Base-by-base conservation (phyloP, 2,797 vertebrate species). In the Rhodeus uyekii region DNA sequence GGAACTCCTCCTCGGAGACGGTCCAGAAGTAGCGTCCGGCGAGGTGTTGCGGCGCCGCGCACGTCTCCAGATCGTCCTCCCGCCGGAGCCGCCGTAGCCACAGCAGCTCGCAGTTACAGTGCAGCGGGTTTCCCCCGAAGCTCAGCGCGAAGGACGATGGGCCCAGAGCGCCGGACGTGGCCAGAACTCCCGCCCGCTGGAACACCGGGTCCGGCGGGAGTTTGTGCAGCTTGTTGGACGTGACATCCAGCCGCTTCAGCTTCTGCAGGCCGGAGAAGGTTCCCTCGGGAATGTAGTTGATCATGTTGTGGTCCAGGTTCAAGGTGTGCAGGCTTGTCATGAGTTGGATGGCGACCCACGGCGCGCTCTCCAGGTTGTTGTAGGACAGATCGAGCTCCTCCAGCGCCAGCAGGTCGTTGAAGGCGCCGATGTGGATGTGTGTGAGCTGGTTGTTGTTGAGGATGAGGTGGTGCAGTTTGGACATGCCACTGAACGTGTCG, bases 401-500 rank as follows among this genome's bases (percentile, higher is more conserved):
- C 4, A 99, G 94, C 22, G 98, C 97, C 48, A 98, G 95, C 82
- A 99, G 96, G 84, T 99, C 97, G 27, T 99, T 97, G 1, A 99
- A 99, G 36, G 98, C 97, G 77, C 97, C 98, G 8, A 93, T 95
- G 86, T 97, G 96, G 94, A 99, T 97, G 88, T 96, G 89, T 55
- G 94, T 97, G 86, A 99, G 96, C 92, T 99, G 98, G 92, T 99
- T 99, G 93, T 99, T 99, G 93, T 98, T 99, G 86, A 99, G 90
- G 91, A 98, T 99, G 91, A 99, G 95, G 91, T 99, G 98, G 90
- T 99, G 98, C 77, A 99, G 96, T 84, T 99, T 99, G 87, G 96
- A 98, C 94, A 99, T 98, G 72, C 98, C 98, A 13, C 97, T 99
- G 91, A 99, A 98, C 86, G 98, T 98, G 87, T 99, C 98, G 1